Conservation (phyloP, 2,888 invertebrate species). For the Tineola bisselliella region DNA sequence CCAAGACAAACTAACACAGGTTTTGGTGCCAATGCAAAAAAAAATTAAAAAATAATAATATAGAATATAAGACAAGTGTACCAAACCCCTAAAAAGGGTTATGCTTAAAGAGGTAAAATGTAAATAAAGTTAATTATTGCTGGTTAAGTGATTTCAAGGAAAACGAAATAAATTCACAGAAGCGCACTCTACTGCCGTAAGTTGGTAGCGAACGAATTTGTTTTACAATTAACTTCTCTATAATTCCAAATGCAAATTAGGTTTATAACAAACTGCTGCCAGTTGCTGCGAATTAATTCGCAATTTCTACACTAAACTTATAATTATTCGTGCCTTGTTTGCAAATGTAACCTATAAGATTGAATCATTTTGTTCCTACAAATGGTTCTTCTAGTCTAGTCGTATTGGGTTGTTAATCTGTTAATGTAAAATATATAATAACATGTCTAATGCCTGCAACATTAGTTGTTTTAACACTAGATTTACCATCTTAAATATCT, state of each 20-base stretch:
- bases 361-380: too few species aligned
- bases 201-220: conserved; percentile 19
- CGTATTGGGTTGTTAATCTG: too few species aligned
- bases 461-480: too few species aligned
- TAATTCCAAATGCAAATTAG: conserved; percentile 22
- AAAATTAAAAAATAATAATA: too few species aligned
- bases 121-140: conserved; percentile 59
- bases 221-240: conserved; percentile 23
- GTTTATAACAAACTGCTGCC: conserved; percentile 13
- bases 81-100: neutral
- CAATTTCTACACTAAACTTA: conserved; percentile 5
- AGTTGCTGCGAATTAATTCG: conserved; percentile 10
- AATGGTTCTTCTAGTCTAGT: too few species aligned
- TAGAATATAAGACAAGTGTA: neutral
- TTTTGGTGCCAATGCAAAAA: too few species aligned
- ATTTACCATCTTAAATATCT: too few species aligned
- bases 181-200: neutral
- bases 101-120: conserved; percentile 30
- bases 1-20: too few species aligned
- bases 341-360: neutral
- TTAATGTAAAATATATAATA: too few species aligned
- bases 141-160: conserved; percentile 52
- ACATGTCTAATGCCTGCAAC: too few species aligned
- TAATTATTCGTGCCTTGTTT: neutral
- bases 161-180: conserved; percentile 29